A percentile compares a stretch with the other conserved stretches of the same genome.
These are phyloP conservation scores for Malurus alboscapulatus DNA, from an alignment of 2,113 vertebrate genomes.

Conservation along the genomic window DNA sequence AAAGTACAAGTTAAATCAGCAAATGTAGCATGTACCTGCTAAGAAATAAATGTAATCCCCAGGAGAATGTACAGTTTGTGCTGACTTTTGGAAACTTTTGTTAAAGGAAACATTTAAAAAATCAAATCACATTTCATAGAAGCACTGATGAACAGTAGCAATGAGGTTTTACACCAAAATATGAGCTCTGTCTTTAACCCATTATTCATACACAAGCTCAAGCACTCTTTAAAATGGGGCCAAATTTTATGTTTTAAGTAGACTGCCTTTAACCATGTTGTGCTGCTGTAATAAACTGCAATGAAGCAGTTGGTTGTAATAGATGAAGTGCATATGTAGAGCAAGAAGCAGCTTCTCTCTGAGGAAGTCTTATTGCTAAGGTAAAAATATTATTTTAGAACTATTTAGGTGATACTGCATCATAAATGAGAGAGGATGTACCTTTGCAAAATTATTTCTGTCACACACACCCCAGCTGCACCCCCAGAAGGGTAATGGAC, in stretches of 20 bases:
- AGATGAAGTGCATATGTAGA: not conserved
- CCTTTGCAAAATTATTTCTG: not conserved
- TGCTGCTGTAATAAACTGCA: not conserved
- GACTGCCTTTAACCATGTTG: not conserved
- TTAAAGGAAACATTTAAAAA: not conserved
- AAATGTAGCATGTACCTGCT: not conserved
- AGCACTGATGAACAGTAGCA: not conserved
- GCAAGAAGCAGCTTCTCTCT: not conserved
- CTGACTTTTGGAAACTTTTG: not conserved
- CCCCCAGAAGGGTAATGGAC: not conserved
- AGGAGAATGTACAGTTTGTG: not conserved
- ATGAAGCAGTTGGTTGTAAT: not conserved
- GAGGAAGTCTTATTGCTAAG: not conserved
- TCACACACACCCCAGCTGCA: not conserved
- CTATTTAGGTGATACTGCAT: not conserved
- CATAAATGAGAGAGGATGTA: not conserved
- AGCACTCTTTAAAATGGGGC: not conserved
- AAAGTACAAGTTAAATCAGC: not conserved
- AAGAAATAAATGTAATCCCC: not conserved
- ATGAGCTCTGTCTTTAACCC: not conserved
- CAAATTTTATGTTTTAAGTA: not conserved
- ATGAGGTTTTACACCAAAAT: not conserved
- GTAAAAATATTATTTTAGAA: not conserved
- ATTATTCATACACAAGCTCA: not conserved
- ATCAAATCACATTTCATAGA: not conserved